A percentile compares a stretch with the other conserved stretches of the same genome.
Conservation (phyloP, 2,797 vertebrate species). For the Poecilia wingei region DNA sequence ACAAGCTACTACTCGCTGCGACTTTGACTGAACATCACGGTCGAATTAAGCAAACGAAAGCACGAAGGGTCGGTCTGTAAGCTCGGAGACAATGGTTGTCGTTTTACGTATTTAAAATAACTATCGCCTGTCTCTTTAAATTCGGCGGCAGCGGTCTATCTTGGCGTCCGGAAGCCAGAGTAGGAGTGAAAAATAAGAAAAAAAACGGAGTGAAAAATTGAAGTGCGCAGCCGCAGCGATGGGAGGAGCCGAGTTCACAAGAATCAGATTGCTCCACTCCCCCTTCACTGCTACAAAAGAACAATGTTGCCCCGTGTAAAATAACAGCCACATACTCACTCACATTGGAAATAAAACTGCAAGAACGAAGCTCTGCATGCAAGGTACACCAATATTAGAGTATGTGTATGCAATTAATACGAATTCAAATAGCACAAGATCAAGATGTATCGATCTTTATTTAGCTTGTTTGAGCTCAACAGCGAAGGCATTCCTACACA, state of each 20-base stretch:
- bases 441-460: neutral
- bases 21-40: slow-evolving; percentile 66
- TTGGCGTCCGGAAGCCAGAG: slow-evolving; percentile 85
- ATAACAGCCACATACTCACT: slow-evolving; percentile 16
- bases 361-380: neutral
- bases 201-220: slow-evolving; percentile 52
- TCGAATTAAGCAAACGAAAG: slow-evolving; percentile 38
- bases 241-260: slow-evolving; percentile 66
- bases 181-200: slow-evolving; percentile 68
- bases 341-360: neutral
- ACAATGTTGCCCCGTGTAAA: slow-evolving; percentile 49
- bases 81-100: slow-evolving; percentile 77
- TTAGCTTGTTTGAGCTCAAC: neutral
- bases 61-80: slow-evolving; percentile 58
- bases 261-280: slow-evolving; percentile 73
- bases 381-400: neutral
- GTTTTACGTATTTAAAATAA: slow-evolving; percentile 81
- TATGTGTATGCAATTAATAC: neutral
- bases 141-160: slow-evolving; percentile 85
- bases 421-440: neutral
- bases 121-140: slow-evolving; percentile 87
- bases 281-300: slow-evolving; percentile 78
- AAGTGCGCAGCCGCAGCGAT: slow-evolving; percentile 73
- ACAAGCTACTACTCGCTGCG: slow-evolving; percentile 69
- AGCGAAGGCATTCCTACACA: slow-evolving; percentile 6